Evolutionary conservation across 2,113 vertebrate species (phyloP).

Genomic region (Dolichallabes microphthalmus): DNA sequence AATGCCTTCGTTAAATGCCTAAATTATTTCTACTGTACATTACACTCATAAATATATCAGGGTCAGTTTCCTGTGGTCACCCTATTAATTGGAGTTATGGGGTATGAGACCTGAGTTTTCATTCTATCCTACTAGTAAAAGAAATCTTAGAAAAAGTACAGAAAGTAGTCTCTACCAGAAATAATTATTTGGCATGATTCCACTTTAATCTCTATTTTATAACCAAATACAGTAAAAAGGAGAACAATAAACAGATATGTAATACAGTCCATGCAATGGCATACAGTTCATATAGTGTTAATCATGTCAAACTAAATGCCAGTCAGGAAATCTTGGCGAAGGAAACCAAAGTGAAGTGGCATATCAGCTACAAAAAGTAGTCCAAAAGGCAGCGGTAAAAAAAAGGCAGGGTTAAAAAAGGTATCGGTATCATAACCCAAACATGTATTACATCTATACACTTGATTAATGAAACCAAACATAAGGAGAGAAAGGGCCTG

Average conservation of each 20-base stretch:
- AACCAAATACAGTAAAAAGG: neutral
- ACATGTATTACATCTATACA: neutral
- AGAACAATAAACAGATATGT: neutral
- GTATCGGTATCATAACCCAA: neutral
- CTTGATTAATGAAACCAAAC: neutral
- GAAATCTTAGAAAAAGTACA: neutral
- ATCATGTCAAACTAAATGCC: neutral
- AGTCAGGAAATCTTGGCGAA: neutral
- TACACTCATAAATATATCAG: too few species aligned
- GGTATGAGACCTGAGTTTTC: neutral
- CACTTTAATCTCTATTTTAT: neutral
- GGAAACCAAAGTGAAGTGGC: neutral
- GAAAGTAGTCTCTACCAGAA: neutral
- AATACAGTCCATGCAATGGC: neutral
- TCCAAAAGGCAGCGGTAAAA: neutral
- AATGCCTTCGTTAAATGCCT: too few species aligned
- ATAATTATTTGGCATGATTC: neutral
- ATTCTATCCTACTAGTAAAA: neutral
- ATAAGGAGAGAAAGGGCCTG: neutral
- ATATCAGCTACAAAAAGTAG: neutral
- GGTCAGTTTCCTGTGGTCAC: too few species aligned
- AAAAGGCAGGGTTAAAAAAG: neutral
- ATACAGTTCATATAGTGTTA: neutral
- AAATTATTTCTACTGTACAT: too few species aligned
- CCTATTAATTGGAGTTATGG: neutral